Evolutionary conservation across 2,888 invertebrate species (phyloP), one percentile per base, ranked within the genome.

Genomic region (Leptothorax acervorum): DNA sequence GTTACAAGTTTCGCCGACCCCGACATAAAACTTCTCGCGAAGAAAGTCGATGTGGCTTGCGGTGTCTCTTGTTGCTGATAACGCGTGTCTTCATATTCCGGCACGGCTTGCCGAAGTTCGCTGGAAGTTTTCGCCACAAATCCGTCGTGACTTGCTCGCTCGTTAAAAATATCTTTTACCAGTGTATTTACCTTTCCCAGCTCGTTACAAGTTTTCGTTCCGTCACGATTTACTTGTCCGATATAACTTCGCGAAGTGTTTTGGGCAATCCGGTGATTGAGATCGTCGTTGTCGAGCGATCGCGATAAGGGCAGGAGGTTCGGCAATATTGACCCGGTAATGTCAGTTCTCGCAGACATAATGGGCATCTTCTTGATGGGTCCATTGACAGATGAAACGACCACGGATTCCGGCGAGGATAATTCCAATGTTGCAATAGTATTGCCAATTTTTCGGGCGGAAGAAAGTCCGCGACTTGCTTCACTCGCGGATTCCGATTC

Each of bases 401-500:
- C 12, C 60, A 11, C 28, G 15, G 39, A 48, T 11, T 39, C 53
- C 28, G 82, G 78, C 28, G 76, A 83, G 28, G 60, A 51, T 23
- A 83, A 23, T 39, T 83, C 78, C 23, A 57, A n/a, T 2, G 35
- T 48, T n/a, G 51, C 15, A 15, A 60, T 3, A 3, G 63, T 9
- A 5, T 28, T 18, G 12, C 3, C 57, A 12, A 48, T 15, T 28
- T 66, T 83, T n/a, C 60, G 83, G 3, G 6, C 18, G 1, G 79
- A 62, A 1, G 45, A n/a, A 15, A 55, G 4, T 51, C 23, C 51
- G 63, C 42, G 65, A 65, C 12, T 60, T 45, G 35, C 3, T 2
- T 28, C 79, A 28, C 12, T 51, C 4, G 35, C 62, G 35, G 83
- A 82, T 11, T 90, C 88, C 5, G 88, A 87, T 3, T 92, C 93